A percentile compares a stretch with the other conserved stretches of the same genome.
Conservation (phyloP, 2,888 invertebrate species). For the Limnephilus auricula region DNA sequence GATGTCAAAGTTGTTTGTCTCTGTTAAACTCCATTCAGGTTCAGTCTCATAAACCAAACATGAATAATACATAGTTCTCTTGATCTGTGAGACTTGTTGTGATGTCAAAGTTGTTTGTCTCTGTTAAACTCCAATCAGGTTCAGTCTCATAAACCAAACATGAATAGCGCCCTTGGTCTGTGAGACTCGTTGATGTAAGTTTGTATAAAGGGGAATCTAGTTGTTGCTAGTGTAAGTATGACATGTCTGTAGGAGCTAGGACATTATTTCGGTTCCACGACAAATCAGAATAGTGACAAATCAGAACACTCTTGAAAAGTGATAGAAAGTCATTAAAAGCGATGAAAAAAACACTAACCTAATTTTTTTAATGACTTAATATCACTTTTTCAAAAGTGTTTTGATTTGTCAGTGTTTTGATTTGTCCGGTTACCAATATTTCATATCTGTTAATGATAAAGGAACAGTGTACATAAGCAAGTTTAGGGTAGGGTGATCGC, state of each 20-base stretch:
- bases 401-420: too few species aligned
- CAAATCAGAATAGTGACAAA: too few species aligned
- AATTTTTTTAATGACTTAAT: too few species aligned
- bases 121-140: neutral
- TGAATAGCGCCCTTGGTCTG: neutral
- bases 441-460: neutral
- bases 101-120: neutral
- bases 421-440: neutral
- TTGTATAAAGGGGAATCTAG: neutral
- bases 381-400: too few species aligned
- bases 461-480: slow-evolving; percentile 29
- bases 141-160: neutral
- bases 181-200: neutral
- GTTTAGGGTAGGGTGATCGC: slow-evolving; percentile 16
- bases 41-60: neutral
- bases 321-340: too few species aligned
- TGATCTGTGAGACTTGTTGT: neutral
- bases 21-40: neutral
- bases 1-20: neutral
- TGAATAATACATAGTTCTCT: neutral
- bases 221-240: neutral
- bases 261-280: neutral
- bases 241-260: neutral
- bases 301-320: too few species aligned
- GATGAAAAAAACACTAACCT: too few species aligned